Base-by-base conservation (phyloP, 1,140 invertebrate species). In the Chymomyza costata region DNA sequence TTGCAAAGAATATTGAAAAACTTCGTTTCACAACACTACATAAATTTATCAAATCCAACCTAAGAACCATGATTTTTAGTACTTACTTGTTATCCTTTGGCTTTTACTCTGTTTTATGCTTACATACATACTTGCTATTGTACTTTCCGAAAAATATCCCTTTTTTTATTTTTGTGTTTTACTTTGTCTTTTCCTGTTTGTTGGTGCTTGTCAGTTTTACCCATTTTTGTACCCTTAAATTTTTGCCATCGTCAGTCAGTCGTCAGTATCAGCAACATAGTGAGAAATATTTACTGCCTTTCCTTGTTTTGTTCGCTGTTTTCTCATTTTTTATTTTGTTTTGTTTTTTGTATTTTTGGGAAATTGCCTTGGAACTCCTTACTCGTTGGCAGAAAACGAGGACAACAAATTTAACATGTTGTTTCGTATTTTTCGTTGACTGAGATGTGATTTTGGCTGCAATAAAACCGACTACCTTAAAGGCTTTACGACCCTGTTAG, bases 381-480 rank as follows among this genome's bases (percentile, higher is more conserved):
- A 49, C 45, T 37, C 44, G 25, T 21, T 54, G 3, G 3, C 13
- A 21, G 30, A n/a, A 41, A 48, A 38, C 28, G 39, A 44, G 43
- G 47, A 47, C 54, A 47, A 78, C 66, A 78, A 78, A 78, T 76
- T 74, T 78, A 66, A 74, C 65, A 65, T 74, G 70, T 60, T 65
- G 38, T 62, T 65, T 53, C 37, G 37, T 64, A 74, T 69, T 69
- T 65, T 48, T 32, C 30, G 48, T 32, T 51, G 47, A 54, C 40
- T 40, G 63, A 55, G 66, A 66, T 76, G 71, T 66, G 71, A 76
- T 76, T 76, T 76, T 58, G 57, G 54, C 57, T 59, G 66, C 73
- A 76, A 78, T 76, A 76, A 76, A 76, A 78, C 67, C 58, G 66
- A 78, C 62, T 76, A 76, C 71, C 71, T 76, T 76, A 78, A 76